These are phyloP conservation scores for Leuciscus waleckii DNA, from an alignment of 2,797 vertebrate genomes.

Conservation along the genomic window DNA sequence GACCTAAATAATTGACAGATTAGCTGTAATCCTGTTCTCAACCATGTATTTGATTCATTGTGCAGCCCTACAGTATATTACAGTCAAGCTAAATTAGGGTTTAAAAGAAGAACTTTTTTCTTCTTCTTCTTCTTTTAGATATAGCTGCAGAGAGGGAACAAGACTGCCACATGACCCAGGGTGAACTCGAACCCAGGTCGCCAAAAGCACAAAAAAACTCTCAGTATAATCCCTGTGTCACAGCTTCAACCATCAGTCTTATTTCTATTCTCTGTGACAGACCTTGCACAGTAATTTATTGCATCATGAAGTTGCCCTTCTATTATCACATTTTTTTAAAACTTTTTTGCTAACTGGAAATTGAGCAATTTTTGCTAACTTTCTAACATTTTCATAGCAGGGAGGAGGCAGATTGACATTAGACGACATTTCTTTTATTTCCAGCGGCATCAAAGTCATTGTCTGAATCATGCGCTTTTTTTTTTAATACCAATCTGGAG, in stretches of 20 bases:
- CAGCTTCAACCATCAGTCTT: conserved; percentile 3
- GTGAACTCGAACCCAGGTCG: not conserved
- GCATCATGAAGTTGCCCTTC: not conserved
- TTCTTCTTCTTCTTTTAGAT: not conserved
- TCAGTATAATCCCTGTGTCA: not conserved
- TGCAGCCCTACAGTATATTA: not conserved
- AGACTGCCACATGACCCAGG: not conserved
- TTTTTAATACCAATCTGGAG: conserved; percentile 31
- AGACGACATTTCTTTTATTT: conserved; percentile 44
- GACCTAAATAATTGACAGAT: not conserved
- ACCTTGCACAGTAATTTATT: not conserved
- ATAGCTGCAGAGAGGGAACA: not conserved
- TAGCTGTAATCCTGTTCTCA: not conserved
- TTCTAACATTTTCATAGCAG: conserved; percentile 20
- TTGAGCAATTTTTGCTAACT: conserved; percentile 26
- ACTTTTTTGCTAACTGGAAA: not conserved
- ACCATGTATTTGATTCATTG: not conserved
- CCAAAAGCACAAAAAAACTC: not conserved
- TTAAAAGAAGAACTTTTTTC: not conserved
- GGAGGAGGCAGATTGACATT: conserved; percentile 34
- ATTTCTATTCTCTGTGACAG: conserved; percentile 13
- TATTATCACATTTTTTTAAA: not conserved
- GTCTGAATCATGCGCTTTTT: conserved; percentile 22
- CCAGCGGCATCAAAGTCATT: conserved; percentile 26
- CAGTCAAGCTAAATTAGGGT: not conserved